phyloP scores from a whole-genome alignment of 2,888 invertebrate species.

The Hypsopygia costalis region DNA sequence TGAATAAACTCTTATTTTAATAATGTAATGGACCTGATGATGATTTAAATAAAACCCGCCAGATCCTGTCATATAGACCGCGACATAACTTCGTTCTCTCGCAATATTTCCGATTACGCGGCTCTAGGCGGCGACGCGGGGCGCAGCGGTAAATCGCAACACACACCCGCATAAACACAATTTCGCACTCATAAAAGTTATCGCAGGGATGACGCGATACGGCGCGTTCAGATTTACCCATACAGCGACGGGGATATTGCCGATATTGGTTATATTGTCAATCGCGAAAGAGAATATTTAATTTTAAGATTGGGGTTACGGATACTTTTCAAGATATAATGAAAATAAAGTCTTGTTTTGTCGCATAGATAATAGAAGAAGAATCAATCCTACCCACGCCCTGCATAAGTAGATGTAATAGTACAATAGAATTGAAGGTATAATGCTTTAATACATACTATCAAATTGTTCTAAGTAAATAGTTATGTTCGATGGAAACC shows the following conservation, averaged over 20 bases:
- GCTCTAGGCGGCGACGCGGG: constrained; percentile 20
- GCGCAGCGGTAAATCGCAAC: constrained; percentile 61
- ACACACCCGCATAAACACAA: constrained; percentile 70
- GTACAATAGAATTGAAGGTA: too few species aligned
- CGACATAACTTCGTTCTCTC: constrained; percentile 50
- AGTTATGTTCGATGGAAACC: too few species aligned
- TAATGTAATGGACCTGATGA: too few species aligned
- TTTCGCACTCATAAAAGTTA: constrained; percentile 78
- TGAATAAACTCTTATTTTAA: too few species aligned
- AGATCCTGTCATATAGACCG: constrained; percentile 17
- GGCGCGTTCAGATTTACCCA: constrained; percentile 17
- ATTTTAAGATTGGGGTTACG: constrained; percentile 2
- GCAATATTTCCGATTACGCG: constrained; percentile 73
- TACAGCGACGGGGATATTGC: constrained; percentile 3
- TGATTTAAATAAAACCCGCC: too few species aligned
- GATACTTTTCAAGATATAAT: not conserved
- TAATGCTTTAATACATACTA: too few species aligned
- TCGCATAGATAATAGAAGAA: too few species aligned
- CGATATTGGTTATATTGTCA: constrained; percentile 9
- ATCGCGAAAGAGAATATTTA: constrained; percentile 3
- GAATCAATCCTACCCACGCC: too few species aligned
- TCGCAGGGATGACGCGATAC: constrained; percentile 45
- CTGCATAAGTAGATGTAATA: too few species aligned
- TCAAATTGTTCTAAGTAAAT: too few species aligned
- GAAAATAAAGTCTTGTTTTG: not conserved